Conservation (phyloP, 2,888 invertebrate species). For the Macrophya annulata region DNA sequence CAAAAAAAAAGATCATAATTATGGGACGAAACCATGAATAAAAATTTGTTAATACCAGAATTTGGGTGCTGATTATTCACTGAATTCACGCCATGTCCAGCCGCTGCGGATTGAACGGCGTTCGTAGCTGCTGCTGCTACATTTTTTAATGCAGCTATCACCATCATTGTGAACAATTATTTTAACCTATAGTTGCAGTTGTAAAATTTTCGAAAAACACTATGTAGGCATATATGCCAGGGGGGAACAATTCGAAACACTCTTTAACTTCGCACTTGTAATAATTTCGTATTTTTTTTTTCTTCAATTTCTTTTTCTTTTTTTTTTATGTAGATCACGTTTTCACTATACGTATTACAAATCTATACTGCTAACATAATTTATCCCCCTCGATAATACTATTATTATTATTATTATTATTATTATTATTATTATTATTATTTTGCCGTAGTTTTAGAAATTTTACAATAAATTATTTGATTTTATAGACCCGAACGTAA, state of each 20-base stretch:
- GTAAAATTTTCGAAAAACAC: not conserved
- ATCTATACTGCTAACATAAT: not conserved
- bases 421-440: not conserved
- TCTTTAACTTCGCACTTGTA: not conserved
- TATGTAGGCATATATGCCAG: not conserved
- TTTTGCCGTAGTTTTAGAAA: not conserved
- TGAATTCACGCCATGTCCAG: slow-evolving; percentile 56
- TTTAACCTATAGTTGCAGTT: not conserved
- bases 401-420: not conserved
- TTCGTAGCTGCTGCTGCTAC: slow-evolving; percentile 76
- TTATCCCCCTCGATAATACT: not conserved
- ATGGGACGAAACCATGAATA: too few species aligned
- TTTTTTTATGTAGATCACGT: not conserved
- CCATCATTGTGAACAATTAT: slow-evolving; percentile 69
- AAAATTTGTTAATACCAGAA: slow-evolving; percentile 68
- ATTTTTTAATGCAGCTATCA: slow-evolving; percentile 75
- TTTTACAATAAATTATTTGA: not conserved
- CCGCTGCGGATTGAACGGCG: slow-evolving; percentile 74
- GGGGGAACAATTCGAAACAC: not conserved
- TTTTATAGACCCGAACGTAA: slow-evolving; percentile 45
- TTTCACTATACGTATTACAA: not conserved
- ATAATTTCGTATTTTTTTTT: not conserved
- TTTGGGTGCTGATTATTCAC: slow-evolving; percentile 58
- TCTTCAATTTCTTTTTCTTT: not conserved
- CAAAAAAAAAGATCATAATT: not conserved